Evolutionary conservation across 1,140 invertebrate genomes (phyloP), one percentile per base, ranked within the genome.

Genomic region (Microvelia longipes): DNA sequence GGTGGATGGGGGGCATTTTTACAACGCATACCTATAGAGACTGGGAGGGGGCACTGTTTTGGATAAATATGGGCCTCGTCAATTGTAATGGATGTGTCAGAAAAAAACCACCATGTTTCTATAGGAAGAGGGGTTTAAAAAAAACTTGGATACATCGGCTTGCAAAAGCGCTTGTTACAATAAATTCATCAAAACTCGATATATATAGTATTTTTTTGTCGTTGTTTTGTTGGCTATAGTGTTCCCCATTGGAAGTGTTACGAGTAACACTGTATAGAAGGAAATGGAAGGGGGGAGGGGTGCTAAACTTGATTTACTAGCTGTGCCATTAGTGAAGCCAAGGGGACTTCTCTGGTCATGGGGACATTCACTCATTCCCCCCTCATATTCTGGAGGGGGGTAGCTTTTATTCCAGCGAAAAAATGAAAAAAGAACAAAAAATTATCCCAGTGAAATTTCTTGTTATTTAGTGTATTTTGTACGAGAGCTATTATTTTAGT

Each of bases 151-250:
- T 50, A 50, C 35, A 19, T 5, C 35, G 19, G 19, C 35, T 5
- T 50, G 5, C 35, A 50, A 25, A 25, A 11, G 2, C 68, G 15
- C 19, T 64, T 69, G 68, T 69, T 69, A 69, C 68, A 69, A 69
- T 69, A 69, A 69, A 69, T 69, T 69, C 68, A 69, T 69, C 68
- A 69, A 69, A 69, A 69, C 68, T 69, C 68, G 30, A 69, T 69
- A 69, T 69, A 62, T 69, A 62, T 69, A 28, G 28, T 28, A 19
- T 50, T 50, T 50, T 50, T 50, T 50, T 50, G 5, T 19, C 35
- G 35, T 50, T 50, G 35, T 50, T 50, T 50, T 50, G 35, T 50
- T 50, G 35, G 35, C 19, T 11, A 19, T 11, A 50, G 35, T 19
- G 19, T 50, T 19, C 35, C 19, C 5, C 35, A 50, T 50, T 11